These are phyloP conservation scores for Gasteruption jaculator DNA, from an alignment of 2,888 invertebrate genomes.

Conservation along the genomic window DNA sequence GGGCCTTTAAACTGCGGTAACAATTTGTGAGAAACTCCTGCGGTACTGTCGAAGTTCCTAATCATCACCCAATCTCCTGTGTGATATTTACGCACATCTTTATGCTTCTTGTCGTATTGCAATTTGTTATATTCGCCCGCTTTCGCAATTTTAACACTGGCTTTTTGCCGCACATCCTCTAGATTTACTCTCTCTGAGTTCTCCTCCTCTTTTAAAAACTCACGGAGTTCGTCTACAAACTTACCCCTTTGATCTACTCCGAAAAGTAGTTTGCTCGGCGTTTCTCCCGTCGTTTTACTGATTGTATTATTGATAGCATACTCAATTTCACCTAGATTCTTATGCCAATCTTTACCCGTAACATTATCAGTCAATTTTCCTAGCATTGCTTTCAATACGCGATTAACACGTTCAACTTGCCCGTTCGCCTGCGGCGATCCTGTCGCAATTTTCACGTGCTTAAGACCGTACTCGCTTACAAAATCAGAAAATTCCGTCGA, in stretches of 20 bases:
- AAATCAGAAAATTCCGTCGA: slow-evolving; percentile 19
- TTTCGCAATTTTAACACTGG: slow-evolving; percentile 20
- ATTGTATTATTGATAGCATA: slow-evolving; percentile 24
- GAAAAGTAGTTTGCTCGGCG: slow-evolving; percentile 32
- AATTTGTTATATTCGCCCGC: slow-evolving; percentile 28
- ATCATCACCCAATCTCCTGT: slow-evolving; percentile 23
- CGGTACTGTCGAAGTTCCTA: slow-evolving; percentile 22
- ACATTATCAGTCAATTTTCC: slow-evolving; percentile 15
- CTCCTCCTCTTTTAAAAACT: slow-evolving; percentile 18
- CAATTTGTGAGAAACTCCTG: slow-evolving; percentile 23
- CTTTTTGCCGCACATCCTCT: slow-evolving; percentile 18
- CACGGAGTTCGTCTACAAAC: slow-evolving; percentile 20
- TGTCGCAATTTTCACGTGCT: slow-evolving; percentile 19
- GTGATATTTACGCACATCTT: slow-evolving; percentile 21
- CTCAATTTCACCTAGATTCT: slow-evolving; percentile 19
- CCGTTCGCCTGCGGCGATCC: slow-evolving; percentile 25
- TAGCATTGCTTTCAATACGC: slow-evolving; percentile 4
- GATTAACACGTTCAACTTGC: slow-evolving; percentile 24
- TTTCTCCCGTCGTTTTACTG: slow-evolving; percentile 29
- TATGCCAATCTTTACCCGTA: slow-evolving; percentile 20
- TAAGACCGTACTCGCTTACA: slow-evolving; percentile 11
- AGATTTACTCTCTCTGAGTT: slow-evolving; percentile 20
- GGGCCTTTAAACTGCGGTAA: slow-evolving; percentile 26
- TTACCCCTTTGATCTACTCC: slow-evolving; percentile 31
- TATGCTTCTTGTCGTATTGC: slow-evolving; percentile 31